A percentile compares a stretch with the other conserved stretches of the same genome.
Evolutionary conservation across 2,113 vertebrate species (phyloP).

Genomic region (Tylochromis polylepis): DNA sequence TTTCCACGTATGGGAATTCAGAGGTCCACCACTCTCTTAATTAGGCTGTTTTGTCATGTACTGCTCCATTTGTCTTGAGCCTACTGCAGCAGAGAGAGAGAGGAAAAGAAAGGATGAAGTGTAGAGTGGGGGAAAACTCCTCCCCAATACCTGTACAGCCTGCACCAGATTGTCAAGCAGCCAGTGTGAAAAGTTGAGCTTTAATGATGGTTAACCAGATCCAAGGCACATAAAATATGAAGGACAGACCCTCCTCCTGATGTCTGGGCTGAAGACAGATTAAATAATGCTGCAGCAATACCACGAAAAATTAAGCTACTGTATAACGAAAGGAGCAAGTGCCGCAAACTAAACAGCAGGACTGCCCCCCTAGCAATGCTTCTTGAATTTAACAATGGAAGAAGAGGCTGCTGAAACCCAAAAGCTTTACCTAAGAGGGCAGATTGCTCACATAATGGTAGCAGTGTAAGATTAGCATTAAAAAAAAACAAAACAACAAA

Average conservation of each 20-base stretch:
- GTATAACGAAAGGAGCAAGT: background rate
- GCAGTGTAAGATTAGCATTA: background rate
- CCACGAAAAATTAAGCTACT: background rate
- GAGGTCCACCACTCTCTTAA: slow-evolving; percentile 58
- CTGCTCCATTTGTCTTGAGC: slow-evolving; percentile 49
- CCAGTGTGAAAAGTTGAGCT: slow-evolving; percentile 20
- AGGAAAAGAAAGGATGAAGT: background rate
- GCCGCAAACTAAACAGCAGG: background rate
- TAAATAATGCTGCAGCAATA: background rate
- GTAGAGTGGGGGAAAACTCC: background rate
- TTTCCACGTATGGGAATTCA: slow-evolving; percentile 58
- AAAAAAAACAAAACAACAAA: background rate
- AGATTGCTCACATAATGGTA: background rate
- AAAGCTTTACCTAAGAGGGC: background rate
- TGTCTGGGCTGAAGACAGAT: slow-evolving; percentile 9
- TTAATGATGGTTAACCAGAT: slow-evolving; percentile 24
- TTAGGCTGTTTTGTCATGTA: slow-evolving; percentile 66
- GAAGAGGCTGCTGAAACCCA: background rate
- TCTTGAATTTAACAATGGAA: background rate
- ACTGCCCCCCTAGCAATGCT: background rate
- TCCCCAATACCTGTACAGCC: slow-evolving; percentile 24
- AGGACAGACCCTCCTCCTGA: background rate
- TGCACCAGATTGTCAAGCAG: slow-evolving; percentile 37
- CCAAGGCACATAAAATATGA: slow-evolving; percentile 8
- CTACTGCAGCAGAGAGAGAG: slow-evolving; percentile 32